Evolutionary conservation across 2,888 invertebrate genomes (phyloP), one percentile per base, ranked within the genome.

Genomic region (Phytoseiulus persimilis): DNA sequence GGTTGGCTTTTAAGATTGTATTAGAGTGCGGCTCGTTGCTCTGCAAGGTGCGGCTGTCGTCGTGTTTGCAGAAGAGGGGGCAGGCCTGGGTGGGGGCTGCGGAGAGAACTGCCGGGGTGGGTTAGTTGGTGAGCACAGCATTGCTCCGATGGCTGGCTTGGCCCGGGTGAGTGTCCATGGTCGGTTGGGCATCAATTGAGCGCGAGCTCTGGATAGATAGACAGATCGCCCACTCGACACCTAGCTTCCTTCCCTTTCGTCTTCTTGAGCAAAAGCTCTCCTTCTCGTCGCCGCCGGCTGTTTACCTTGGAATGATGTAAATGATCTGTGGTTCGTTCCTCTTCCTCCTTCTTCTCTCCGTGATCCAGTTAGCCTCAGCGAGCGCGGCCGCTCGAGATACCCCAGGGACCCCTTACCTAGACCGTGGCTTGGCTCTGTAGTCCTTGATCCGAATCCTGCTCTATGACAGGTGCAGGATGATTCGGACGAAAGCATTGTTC

Each of bases 231-330:
- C 65, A 65, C 65, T 65, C 65, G 65, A 65, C 65, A 65, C 65
- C 65, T 65, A 65, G 33, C 84, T 84, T 84, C 84, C 84, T 32
- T 84, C 84, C 32, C 84, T 33, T 84, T 84, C 33, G 84, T 84
- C 84, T 84, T 84, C 32, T 32, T 31, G 84, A 84, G 83, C 31
- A 31, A 83, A 83, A 83, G 65, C 65, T 65, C 65, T 14, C 65
- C 65, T 65, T 87, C 87, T 45, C 32, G 32, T 45, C 45, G 87
- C 87, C 87, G 39, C 2, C 33, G 87, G 87, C 87, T 87, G 87
- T 87, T 87, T 87, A 87, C 32, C 87, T 87, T 87, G 45, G 87
- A 87, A 87, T 87, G 87, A 87, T 87, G 87, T 87, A 87, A 87
- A 87, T 87, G 32, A 87, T 87, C 87, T 33, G 83, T 31, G 32